phyloP scores from a whole-genome alignment of 30 jellyfish, hydroid and myxozoan genomes.

The Turritopsis rubra region DNA sequence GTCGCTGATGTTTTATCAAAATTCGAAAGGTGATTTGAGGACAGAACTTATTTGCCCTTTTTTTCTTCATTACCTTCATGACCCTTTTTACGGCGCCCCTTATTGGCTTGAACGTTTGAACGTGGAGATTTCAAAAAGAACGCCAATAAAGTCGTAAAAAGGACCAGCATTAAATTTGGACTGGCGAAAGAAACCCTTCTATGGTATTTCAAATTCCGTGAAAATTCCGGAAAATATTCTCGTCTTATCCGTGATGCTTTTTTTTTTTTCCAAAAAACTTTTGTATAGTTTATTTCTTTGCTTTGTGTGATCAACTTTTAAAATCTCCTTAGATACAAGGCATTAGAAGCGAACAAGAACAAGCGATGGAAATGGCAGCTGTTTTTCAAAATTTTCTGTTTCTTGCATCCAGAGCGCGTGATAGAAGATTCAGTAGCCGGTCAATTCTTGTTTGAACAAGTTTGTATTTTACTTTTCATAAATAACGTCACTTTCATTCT shows the following conservation, averaged over 20 bases:
- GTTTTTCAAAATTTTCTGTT: slow-evolving; percentile 91
- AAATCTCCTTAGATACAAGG: slow-evolving; percentile 56
- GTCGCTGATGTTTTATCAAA: slow-evolving; percentile 88
- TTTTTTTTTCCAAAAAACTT: not conserved
- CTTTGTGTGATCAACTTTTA: not conserved
- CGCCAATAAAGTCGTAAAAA: too few relatives aligned
- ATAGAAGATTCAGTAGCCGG: slow-evolving; percentile 75
- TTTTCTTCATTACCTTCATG: too few relatives aligned
- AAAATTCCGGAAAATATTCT: too few relatives aligned
- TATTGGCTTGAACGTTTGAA: too few relatives aligned
- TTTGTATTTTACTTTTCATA: not conserved
- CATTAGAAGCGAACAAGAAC: slow-evolving; percentile 44
- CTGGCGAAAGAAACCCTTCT: too few relatives aligned
- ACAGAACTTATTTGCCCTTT: not conserved
- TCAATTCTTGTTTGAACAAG: slow-evolving; percentile 89
- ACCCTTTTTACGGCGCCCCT: too few relatives aligned
- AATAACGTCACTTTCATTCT: not conserved
- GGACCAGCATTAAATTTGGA: too few relatives aligned
- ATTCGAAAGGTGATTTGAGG: slow-evolving; percentile 85
- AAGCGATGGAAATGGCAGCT: slow-evolving; percentile 69
- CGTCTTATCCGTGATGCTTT: too few relatives aligned
- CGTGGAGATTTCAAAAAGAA: too few relatives aligned
- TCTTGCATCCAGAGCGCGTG: slow-evolving; percentile 71
- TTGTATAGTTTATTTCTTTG: not conserved
- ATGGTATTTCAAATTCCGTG: too few relatives aligned